phyloP scores from a whole-genome alignment of 2,113 vertebrate genomes.

The Phrynocephalus versicolor region DNA sequence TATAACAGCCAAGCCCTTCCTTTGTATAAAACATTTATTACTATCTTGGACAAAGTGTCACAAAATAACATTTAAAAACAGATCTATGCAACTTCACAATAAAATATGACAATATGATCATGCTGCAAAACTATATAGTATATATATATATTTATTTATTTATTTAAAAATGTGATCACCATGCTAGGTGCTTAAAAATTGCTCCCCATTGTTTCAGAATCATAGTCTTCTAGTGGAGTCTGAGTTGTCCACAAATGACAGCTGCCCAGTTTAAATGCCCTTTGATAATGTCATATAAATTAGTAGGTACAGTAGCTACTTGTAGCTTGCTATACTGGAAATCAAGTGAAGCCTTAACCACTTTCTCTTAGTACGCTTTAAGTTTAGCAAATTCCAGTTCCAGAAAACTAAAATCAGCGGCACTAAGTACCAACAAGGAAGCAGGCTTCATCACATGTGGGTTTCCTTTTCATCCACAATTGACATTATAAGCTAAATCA shows the following conservation, averaged over 20 bases:
- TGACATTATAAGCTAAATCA: slow-evolving; percentile 36
- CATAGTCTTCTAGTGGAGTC: slow-evolving; percentile 52
- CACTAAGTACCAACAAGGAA: slow-evolving; percentile 35
- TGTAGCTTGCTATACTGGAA: slow-evolving; percentile 35
- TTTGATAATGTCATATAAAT: slow-evolving; percentile 28
- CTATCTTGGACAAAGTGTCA: slow-evolving; percentile 73
- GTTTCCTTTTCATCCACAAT: slow-evolving; percentile 44
- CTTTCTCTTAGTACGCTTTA: slow-evolving; percentile 37
- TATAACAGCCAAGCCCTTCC: slow-evolving; percentile 39
- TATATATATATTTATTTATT: slow-evolving; percentile 15
- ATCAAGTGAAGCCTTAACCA: slow-evolving; percentile 41
- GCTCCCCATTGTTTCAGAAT: slow-evolving; percentile 66
- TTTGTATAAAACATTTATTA: slow-evolving; percentile 78
- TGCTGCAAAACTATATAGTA: slow-evolving; percentile 74
- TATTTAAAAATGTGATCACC: slow-evolving; percentile 66
- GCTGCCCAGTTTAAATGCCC: slow-evolving; percentile 43
- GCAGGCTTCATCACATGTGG: slow-evolving; percentile 56
- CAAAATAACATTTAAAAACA: slow-evolving; percentile 74
- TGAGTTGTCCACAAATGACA: slow-evolving; percentile 11
- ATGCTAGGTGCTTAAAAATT: slow-evolving; percentile 68
- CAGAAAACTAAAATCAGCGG: slow-evolving; percentile 45
- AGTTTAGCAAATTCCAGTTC: slow-evolving; percentile 38
- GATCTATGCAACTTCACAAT: slow-evolving; percentile 76
- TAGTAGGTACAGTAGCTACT: slow-evolving; percentile 41
- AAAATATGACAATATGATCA: slow-evolving; percentile 71